Conservation (phyloP, 1,140 invertebrate species). For the Ostrea denselamellosa region DNA sequence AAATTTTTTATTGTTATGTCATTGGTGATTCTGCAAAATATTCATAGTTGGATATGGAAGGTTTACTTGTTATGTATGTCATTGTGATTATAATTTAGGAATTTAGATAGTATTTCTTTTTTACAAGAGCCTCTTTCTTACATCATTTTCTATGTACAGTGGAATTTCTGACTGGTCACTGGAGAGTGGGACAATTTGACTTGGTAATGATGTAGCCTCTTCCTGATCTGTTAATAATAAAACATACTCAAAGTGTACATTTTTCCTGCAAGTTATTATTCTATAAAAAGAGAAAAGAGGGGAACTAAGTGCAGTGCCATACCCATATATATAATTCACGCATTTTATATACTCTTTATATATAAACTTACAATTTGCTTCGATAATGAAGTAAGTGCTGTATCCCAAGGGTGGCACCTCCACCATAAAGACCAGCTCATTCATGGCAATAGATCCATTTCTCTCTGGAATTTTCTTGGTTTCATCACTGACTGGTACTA, state of each 20-base stretch:
- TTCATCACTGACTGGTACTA: slow-evolving; percentile 49
- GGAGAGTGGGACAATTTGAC: not conserved
- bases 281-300: too few species aligned
- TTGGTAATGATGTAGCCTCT: not conserved
- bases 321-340: too few species aligned
- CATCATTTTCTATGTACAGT: not conserved
- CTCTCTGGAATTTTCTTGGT: slow-evolving; percentile 76
- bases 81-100: not conserved
- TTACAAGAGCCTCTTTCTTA: not conserved
- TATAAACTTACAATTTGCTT: slow-evolving; percentile 19
- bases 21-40: too few species aligned
- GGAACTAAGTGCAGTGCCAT: too few species aligned
- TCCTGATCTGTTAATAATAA: not conserved
- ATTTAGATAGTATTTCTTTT: not conserved
- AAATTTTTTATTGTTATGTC: too few species aligned
- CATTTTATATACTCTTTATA: not conserved
- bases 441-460: slow-evolving; percentile 67
- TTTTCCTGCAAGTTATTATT: too few species aligned
- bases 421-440: slow-evolving; percentile 78
- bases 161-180: not conserved
- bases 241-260: too few species aligned
- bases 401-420: slow-evolving; percentile 79
- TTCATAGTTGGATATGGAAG: too few species aligned
- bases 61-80: not conserved
- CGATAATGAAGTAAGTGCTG: slow-evolving; percentile 68